Evolutionary conservation across 2,888 invertebrate species (phyloP).

Genomic region (Hemithea aestivaria): DNA sequence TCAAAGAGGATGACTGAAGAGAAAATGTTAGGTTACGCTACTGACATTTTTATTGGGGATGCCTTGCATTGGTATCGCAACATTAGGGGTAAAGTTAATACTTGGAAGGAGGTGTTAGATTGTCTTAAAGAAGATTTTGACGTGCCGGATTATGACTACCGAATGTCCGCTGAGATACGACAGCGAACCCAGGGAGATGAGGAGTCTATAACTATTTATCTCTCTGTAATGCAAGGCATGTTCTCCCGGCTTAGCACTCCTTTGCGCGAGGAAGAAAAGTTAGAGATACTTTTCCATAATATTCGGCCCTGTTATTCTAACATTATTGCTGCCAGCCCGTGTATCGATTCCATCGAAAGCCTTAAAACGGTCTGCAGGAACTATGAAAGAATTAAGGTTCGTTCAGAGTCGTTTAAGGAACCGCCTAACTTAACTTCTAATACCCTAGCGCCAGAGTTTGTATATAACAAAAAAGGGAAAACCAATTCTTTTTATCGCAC

Average conservation of each 20-base stretch:
- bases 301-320: slow-evolving; percentile 24
- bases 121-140: slow-evolving; percentile 15
- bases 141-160: slow-evolving; percentile 21
- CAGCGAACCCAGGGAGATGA: slow-evolving; percentile 22
- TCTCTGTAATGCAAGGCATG: slow-evolving; percentile 27
- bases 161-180: slow-evolving; percentile 18
- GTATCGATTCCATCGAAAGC: not conserved
- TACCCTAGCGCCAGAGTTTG: slow-evolving; percentile 16
- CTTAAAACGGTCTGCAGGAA: too few relatives aligned
- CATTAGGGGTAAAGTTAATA: too few relatives aligned
- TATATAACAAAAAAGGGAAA: slow-evolving; percentile 1
- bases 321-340: not conserved
- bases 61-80: slow-evolving; percentile 23
- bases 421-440: too few relatives aligned
- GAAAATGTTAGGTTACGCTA: slow-evolving; percentile 7
- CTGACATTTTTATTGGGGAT: slow-evolving; percentile 15
- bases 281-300: slow-evolving; percentile 28
- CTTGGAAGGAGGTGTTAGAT: too few relatives aligned
- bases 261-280: slow-evolving; percentile 20
- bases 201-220: slow-evolving; percentile 26
- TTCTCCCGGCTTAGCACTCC: slow-evolving; percentile 21
- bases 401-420: too few relatives aligned
- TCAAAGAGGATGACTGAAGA: not conserved
- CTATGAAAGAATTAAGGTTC: too few relatives aligned
- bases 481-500: not conserved